A percentile compares a stretch with the other conserved stretches of the same genome.
phyloP scores from a whole-genome alignment of 2,113 vertebrate species.

The Heterochromis multidens region DNA sequence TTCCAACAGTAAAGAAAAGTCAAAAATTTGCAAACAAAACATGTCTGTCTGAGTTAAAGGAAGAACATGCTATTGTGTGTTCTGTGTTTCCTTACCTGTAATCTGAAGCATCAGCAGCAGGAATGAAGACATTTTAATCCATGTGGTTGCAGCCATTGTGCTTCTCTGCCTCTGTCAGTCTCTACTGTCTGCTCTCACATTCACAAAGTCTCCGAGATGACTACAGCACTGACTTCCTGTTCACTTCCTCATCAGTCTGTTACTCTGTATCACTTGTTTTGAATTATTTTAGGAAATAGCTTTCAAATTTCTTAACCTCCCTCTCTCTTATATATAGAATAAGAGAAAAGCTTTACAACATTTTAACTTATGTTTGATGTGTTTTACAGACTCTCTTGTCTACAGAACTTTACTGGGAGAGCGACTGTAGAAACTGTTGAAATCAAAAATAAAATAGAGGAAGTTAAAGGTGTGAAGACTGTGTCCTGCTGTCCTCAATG shows the following conservation, averaged over 20 bases:
- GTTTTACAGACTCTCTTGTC: too few species aligned
- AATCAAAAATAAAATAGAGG: too few species aligned
- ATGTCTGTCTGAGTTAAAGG: not conserved
- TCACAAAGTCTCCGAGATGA: not conserved
- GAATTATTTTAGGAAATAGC: fast-evolving
- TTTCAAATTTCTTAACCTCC: fast-evolving
- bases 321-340: not conserved
- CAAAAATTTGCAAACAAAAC: not conserved
- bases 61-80: not conserved
- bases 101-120: not conserved
- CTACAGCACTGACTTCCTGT: not conserved
- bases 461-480: too few species aligned
- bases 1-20: fast-evolving
- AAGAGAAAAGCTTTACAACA: too few species aligned
- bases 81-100: not conserved
- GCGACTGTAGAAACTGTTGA: too few species aligned
- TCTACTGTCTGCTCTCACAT: not conserved
- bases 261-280: not conserved
- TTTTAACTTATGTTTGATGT: too few species aligned
- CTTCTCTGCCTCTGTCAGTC: not conserved
- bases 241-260: not conserved
- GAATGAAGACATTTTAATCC: not conserved
- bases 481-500: too few species aligned
- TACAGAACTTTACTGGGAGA: too few species aligned
- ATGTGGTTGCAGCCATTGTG: not conserved